These are phyloP conservation scores for Scomberomorus guttatus DNA, from an alignment of 2,797 vertebrate genomes.

Conservation along the genomic window DNA sequence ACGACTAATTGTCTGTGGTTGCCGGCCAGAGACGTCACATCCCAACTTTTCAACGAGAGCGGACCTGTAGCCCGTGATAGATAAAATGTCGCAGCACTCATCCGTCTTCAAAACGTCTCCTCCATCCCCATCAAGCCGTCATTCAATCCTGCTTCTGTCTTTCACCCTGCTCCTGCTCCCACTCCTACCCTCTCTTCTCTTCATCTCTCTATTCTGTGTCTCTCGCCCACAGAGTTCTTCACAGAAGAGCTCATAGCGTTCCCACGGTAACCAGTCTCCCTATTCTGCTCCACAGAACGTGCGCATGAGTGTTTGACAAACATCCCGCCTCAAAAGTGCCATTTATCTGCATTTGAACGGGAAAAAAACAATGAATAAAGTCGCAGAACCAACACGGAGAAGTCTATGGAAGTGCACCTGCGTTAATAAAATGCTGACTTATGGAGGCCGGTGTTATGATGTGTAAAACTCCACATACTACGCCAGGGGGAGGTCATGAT, in stretches of 20 bases:
- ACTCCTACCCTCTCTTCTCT: conserved; percentile 71
- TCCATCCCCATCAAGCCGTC: conserved; percentile 52
- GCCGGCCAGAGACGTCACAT: not conserved
- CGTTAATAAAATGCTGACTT: not conserved
- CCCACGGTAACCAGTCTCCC: conserved; percentile 84
- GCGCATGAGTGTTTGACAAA: conserved; percentile 71
- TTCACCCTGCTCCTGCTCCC: conserved; percentile 72
- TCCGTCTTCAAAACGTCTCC: conserved; percentile 41
- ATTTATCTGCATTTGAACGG: conserved; percentile 62
- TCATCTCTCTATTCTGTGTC: conserved; percentile 75
- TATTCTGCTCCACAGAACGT: conserved; percentile 61
- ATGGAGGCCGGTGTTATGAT: not conserved
- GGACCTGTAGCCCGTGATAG: not conserved
- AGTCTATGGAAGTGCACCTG: not conserved
- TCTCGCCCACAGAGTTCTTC: conserved; percentile 86
- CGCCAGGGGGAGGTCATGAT: not conserved
- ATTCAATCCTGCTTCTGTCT: conserved; percentile 71
- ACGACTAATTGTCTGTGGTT: conserved; percentile 20
- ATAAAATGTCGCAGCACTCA: conserved; percentile 17
- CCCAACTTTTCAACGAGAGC: conserved; percentile 43
- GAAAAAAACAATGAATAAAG: conserved; percentile 51
- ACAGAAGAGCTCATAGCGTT: conserved; percentile 82
- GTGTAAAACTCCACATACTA: not conserved
- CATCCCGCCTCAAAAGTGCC: conserved; percentile 73
- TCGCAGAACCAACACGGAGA: conserved; percentile 19